Conservation (phyloP, 2,113 vertebrate species). For the Mola mola region DNA sequence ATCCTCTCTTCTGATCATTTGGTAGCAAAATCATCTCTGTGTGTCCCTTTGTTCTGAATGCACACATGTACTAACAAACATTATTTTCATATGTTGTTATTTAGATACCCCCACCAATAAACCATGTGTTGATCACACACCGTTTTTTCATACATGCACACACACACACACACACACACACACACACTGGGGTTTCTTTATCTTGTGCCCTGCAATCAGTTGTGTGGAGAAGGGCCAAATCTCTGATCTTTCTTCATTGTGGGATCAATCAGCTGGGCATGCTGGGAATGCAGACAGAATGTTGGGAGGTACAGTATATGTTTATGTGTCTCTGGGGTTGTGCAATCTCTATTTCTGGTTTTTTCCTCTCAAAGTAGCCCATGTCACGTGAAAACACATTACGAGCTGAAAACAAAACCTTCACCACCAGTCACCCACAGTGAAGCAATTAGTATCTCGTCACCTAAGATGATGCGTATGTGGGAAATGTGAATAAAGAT, state of each 20-base stretch:
- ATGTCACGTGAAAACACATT: conserved; percentile 30
- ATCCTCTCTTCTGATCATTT: conserved; percentile 21
- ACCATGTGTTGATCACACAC: neutral
- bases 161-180: neutral
- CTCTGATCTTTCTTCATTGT: conserved; percentile 45
- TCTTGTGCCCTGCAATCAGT: conserved; percentile 21
- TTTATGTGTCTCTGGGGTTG: conserved; percentile 1
- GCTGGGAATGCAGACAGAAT: conserved; percentile 31
- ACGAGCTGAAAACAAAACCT: conserved; percentile 20
- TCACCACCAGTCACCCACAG: conserved; percentile 37
- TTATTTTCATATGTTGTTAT: neutral
- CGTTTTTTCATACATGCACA: neutral
- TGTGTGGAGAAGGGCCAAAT: conserved; percentile 39
- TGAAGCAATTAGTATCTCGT: conserved; percentile 48
- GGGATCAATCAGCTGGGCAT: conserved; percentile 51
- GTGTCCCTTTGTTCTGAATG: neutral
- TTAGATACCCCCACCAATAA: neutral
- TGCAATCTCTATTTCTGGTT: conserved; percentile 20
- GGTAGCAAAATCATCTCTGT: neutral
- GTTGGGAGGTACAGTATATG: neutral
- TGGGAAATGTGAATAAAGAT: neutral
- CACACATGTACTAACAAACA: neutral
- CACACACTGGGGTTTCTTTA: conserved; percentile 14
- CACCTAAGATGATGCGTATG: conserved; percentile 19
- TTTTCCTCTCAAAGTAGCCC: neutral